A percentile compares a stretch with the other conserved stretches of the same genome.
phyloP scores from a whole-genome alignment of 2,888 invertebrate genomes.

The Miltochrista miniata region DNA sequence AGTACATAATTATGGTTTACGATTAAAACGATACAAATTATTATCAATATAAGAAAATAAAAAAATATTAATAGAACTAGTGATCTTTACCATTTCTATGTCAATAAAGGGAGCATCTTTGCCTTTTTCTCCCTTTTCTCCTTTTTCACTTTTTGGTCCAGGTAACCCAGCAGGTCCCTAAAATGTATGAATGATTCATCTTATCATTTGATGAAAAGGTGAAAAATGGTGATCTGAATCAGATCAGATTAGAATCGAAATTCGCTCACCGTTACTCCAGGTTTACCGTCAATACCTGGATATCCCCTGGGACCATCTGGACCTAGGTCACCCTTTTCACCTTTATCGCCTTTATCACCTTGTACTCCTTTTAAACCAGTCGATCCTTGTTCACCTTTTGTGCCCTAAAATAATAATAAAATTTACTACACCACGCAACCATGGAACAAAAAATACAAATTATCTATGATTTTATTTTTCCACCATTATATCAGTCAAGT shows the following conservation, averaged over 20 bases:
- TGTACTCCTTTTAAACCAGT: constrained; percentile 5
- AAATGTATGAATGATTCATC: neutral
- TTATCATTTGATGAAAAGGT: too few species aligned
- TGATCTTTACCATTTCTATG: neutral
- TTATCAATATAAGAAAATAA: too few species aligned
- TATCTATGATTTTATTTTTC: too few species aligned
- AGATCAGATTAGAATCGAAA: neutral
- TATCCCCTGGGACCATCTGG: neutral
- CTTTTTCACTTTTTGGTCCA: neutral
- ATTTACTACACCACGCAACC: too few species aligned
- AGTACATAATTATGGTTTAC: neutral
- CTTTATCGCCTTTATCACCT: constrained; percentile 9
- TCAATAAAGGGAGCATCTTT: constrained; percentile 2
- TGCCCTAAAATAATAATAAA: neutral
- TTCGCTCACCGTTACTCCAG: neutral
- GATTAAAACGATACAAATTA: too few species aligned
- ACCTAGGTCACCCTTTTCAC: constrained; percentile 8
- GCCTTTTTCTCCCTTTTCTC: constrained; percentile 3
- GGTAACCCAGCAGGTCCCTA: neutral
- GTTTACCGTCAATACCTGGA: neutral
- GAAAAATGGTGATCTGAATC: too few species aligned
- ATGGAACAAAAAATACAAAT: neutral
- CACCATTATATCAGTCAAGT: too few species aligned
- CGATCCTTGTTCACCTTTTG: neutral
- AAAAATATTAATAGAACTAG: too few species aligned